phyloP scores from a whole-genome alignment of 2,888 invertebrate species.

The Pachymerium ferrugineum region DNA sequence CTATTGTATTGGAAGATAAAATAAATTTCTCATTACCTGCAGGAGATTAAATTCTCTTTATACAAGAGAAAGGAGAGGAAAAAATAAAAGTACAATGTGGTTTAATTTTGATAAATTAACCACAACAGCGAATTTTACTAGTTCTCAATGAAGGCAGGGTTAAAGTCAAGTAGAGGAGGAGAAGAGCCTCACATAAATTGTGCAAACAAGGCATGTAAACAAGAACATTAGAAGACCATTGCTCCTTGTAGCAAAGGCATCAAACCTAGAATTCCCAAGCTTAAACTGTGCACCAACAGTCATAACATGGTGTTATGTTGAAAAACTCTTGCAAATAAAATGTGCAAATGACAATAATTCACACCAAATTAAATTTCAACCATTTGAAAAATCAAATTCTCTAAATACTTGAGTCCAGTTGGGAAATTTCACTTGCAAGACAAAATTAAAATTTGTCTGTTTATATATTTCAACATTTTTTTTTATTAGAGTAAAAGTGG shows the following conservation, averaged over 20 bases:
- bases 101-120: neutral
- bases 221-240: neutral
- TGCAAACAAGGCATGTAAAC: neutral
- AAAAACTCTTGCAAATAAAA: neutral
- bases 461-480: no score
- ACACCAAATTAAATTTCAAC: no score
- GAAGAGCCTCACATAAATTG: neutral
- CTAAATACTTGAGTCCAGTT: no score
- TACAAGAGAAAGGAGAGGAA: neutral
- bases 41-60: neutral
- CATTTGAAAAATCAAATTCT: no score
- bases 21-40: no score
- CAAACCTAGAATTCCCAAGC: neutral
- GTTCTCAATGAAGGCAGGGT: neutral
- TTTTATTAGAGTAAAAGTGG: no score
- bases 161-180: neutral
- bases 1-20: no score
- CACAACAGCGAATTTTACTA: neutral
- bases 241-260: neutral
- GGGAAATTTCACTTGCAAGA: no score
- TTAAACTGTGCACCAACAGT: neutral
- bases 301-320: neutral
- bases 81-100: neutral
- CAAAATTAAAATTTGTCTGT: no score
- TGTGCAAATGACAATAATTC: no score